Base-by-base conservation (phyloP, 1,140 invertebrate genomes). In the Bilobella aurantiaca region DNA sequence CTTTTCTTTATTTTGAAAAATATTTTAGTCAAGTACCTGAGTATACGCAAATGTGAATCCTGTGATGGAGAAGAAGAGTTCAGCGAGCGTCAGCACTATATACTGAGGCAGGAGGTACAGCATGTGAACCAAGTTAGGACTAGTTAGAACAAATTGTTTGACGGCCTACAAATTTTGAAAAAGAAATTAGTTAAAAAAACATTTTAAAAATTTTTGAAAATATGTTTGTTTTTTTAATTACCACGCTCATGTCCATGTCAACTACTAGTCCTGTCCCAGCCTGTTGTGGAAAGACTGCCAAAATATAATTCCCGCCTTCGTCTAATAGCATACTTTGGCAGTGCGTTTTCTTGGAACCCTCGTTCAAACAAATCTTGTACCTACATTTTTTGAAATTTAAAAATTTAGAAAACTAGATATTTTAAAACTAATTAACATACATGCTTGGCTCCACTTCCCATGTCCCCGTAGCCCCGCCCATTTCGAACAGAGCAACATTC, bases 1-100 rank as follows among this genome's bases (percentile, higher is more conserved):
- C 18, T 8, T 16, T n/a, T 18, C 23, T 18, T 29, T 53, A 53
- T 8, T 63, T 2, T 53, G 28, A 18, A 47, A 30, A 8, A 42
- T 8, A 28, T 5, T 21, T 23, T 3, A 1, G 34, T 12, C 34
- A n/a, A 12, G 8, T 57, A 66, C 66, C 30, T 67, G 61, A 16
- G 66, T 64, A 37, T 65, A 69, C 5, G 68, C 49, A 29, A 69
- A 69, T 47, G 57, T 62, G 32, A 57, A 62, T 1, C 92, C 93
- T 0, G 91, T 95, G 14, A 96, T 84, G 0, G 89, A 30, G 74
- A 87, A 86, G 74, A 87, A 78, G 32, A 87, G 78, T 75, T 87
- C 86, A 2, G 78, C 84, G 0, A 79, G 68, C 1, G 84, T 85
- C 30, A 87, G 81, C 1, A 85, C 66, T 21, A 85, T 58, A 46